Evolutionary conservation across 2,113 vertebrate species (phyloP).

Genomic region (Apeltes quadracus): DNA sequence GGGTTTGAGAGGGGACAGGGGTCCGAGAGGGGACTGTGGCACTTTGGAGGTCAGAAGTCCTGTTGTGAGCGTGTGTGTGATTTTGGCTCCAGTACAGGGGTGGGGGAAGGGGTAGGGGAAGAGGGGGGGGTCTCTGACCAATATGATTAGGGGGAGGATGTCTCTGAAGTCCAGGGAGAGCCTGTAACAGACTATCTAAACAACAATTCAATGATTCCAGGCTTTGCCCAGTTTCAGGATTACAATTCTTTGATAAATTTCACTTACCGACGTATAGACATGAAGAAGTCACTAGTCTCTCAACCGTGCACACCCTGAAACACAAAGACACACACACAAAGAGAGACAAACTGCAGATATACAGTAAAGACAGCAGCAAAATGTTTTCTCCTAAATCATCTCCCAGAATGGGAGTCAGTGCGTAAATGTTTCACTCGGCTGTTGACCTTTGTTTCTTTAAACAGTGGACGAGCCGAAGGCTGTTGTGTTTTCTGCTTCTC

Average conservation of each 20-base stretch:
- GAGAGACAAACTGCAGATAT: not conserved
- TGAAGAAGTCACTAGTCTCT: not conserved
- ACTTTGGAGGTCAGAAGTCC: constrained; percentile 52
- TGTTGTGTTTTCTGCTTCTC: constrained; percentile 19
- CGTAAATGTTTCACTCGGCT: constrained; percentile 72
- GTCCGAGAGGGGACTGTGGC: constrained; percentile 7
- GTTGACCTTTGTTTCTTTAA: constrained; percentile 70
- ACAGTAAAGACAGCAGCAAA: not conserved
- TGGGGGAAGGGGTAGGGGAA: not conserved
- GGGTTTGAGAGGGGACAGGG: constrained; percentile 10
- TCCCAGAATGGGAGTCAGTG: not conserved
- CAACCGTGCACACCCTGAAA: not conserved
- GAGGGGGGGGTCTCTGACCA: constrained; percentile 67
- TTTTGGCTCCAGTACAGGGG: constrained; percentile 51
- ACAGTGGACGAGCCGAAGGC: constrained; percentile 16
- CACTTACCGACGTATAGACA: not conserved
- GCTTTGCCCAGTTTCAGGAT: not conserved
- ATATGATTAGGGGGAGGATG: constrained; percentile 67
- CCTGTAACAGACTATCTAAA: constrained; percentile 1
- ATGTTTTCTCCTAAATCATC: not conserved
- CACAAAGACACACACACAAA: not conserved
- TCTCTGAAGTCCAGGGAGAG: constrained; percentile 28
- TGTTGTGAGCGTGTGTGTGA: constrained; percentile 28
- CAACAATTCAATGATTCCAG: not conserved
- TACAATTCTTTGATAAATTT: not conserved